Conservation (phyloP, 2,888 invertebrate genomes). For the Marasmarcha lunaedactyla region DNA sequence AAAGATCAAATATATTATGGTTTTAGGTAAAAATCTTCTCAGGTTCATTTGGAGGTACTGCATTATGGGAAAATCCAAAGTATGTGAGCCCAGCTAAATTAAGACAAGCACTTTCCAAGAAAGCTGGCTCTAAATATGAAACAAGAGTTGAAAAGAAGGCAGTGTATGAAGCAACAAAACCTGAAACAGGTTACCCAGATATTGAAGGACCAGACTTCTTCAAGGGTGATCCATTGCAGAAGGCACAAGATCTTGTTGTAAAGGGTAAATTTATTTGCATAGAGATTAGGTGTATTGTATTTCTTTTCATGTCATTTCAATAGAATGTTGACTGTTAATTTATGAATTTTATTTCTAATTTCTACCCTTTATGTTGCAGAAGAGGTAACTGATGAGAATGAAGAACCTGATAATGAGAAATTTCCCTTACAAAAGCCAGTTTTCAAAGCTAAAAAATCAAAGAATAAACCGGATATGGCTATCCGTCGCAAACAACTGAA, state of each 20-base stretch:
- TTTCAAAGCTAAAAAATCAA: constrained; percentile 33
- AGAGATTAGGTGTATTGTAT: no score
- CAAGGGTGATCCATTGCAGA: constrained; percentile 72
- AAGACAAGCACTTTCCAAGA: constrained; percentile 76
- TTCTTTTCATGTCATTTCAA: no score
- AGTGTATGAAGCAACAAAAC: constrained; percentile 77
- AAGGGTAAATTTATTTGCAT: constrained; percentile 46
- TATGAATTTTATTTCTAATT: no score
- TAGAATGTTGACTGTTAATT: no score
- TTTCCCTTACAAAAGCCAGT: constrained; percentile 21
- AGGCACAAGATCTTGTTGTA: constrained; percentile 62
- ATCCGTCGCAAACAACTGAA: constrained; percentile 60
- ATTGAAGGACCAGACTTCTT: constrained; percentile 83
- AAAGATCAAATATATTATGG: no score
- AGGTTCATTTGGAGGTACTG: constrained; percentile 92
- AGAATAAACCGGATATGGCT: constrained; percentile 50
- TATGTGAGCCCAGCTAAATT: constrained; percentile 92
- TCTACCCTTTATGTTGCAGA: no score
- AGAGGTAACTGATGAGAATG: constrained; percentile 29
- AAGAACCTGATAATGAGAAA: constrained; percentile 15
- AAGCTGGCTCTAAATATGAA: constrained; percentile 81
- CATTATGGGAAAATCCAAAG: constrained; percentile 93
- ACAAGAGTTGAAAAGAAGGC: constrained; percentile 85
- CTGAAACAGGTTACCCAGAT: constrained; percentile 78
- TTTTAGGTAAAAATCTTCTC: constrained; percentile 92